Evolutionary conservation across 2,888 invertebrate genomes (phyloP).

Genomic region (Pantelozetes paolii): DNA sequence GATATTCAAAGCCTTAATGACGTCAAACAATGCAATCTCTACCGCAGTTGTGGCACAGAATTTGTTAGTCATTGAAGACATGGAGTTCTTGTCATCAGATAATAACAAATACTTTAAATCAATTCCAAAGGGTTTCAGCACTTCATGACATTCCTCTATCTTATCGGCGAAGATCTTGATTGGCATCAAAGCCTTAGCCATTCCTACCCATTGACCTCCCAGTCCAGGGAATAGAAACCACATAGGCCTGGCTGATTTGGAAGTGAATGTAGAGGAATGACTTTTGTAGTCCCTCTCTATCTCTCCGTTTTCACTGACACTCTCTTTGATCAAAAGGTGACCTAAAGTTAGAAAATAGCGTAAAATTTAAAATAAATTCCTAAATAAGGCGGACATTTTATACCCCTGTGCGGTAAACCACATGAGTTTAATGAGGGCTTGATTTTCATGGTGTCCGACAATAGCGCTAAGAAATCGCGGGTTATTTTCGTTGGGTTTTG

Average conservation of each 20-base stretch:
- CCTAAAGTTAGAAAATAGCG: not conserved
- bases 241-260: constrained; percentile 62
- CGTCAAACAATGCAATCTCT: constrained; percentile 53
- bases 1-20: constrained; percentile 51
- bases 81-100: constrained; percentile 52
- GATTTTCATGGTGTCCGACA: constrained; percentile 67
- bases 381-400: too few relatives aligned
- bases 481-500: constrained; percentile 53
- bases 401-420: constrained; percentile 58
- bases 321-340: not conserved
- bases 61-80: constrained; percentile 93
- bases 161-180: constrained; percentile 30
- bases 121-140: constrained; percentile 24
- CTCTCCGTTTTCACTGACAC: not conserved
- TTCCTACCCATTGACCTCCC: constrained; percentile 29
- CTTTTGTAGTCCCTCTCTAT: not conserved
- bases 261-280: not conserved
- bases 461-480: constrained; percentile 68
- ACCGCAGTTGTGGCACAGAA: constrained; percentile 58
- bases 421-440: not conserved
- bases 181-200: constrained; percentile 36
- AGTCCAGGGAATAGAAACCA: constrained; percentile 90
- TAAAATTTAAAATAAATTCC: too few relatives aligned
- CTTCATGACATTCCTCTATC: constrained; percentile 1
- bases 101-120: constrained; percentile 15